Evolutionary conservation across 1,140 invertebrate genomes (phyloP), one percentile per base, ranked within the genome.

Genomic region (Cotesia glomerata): DNA sequence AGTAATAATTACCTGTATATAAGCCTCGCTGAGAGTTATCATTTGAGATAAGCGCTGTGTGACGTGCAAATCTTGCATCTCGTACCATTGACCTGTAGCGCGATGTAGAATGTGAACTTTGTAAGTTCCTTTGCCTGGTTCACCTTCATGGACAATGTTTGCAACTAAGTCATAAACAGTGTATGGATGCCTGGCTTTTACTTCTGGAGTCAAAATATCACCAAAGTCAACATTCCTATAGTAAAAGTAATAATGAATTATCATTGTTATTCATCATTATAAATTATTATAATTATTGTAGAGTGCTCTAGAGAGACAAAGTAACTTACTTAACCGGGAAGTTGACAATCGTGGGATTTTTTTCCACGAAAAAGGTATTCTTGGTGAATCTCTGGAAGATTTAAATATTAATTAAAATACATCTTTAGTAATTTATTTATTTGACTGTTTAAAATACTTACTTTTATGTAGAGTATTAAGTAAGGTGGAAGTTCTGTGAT

Each of bases 271-370:
- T 26, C 26, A 26, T 26, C 26, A 26, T 3, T 2, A 26, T 26
- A 26, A 26, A 26, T 26, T 26, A 26, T 26, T 26, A 34, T 56
- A 67, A 3, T 66, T 0, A 67, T 56, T 26, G 3, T 36, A 51
- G 58, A 2, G 58, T 67, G 58, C 72, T 16, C 1, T 32, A 56
- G 45, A 67, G 54, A 56, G 9, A 13, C 13, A 64, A 26, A 71
- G 18, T 52, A 71, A 92, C 93, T 93, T 88, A 98, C 95, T 96
- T 98, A 54, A 99, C 96, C 5, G 98, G 98, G 85, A 99, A 99
- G 87, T 99, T 99, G 0, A 99, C 98, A 83, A 99, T 99, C 0
- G 98, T 99, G 8, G 97, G 97, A 90, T 99, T 99, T 87, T 99
- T 99, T 83, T 99, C 98, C 11, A 98, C 91, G 81, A 98, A 99